Percentiles rank a stretch among this genome's conserved stretches.
phyloP scores from a whole-genome alignment of 2,888 invertebrate species.

The Syritta pipiens region DNA sequence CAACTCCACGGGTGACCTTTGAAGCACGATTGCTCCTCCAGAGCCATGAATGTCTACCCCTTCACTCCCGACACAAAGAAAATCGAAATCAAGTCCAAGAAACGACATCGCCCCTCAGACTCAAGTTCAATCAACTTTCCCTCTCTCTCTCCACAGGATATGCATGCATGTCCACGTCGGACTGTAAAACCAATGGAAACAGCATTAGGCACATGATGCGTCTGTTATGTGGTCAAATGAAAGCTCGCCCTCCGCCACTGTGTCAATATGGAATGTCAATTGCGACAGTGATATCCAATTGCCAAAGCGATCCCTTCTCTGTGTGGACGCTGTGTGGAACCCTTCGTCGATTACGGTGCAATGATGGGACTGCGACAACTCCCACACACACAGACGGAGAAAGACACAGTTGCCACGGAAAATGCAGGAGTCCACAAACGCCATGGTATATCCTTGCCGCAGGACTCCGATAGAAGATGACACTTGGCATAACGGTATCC shows the following conservation, averaged over 20 bases:
- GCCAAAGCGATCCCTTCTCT: slow-evolving; percentile 13
- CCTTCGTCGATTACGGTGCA: slow-evolving; percentile 37
- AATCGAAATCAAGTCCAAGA: too few relatives aligned
- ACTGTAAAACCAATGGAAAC: slow-evolving; percentile 42
- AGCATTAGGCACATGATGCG: slow-evolving; percentile 11
- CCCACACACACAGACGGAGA: neutral
- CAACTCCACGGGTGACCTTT: too few relatives aligned
- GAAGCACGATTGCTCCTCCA: too few relatives aligned
- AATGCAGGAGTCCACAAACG: slow-evolving; percentile 49
- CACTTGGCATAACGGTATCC: slow-evolving; percentile 24
- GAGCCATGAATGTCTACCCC: too few relatives aligned
- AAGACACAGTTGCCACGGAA: neutral
- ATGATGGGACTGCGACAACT: slow-evolving; percentile 37
- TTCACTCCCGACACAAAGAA: too few relatives aligned
- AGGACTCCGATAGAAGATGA: slow-evolving; percentile 44
- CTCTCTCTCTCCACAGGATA: too few relatives aligned
- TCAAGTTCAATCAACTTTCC: too few relatives aligned
- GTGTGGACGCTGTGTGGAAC: slow-evolving; percentile 22
- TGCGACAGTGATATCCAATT: slow-evolving; percentile 40
- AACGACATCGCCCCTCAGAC: too few relatives aligned
- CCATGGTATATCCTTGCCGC: slow-evolving; percentile 57
- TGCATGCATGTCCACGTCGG: neutral
- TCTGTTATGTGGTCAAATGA: neutral
- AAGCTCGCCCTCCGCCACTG: neutral
- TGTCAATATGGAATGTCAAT: slow-evolving; percentile 43